These are phyloP conservation scores for Crematogaster levior DNA, from an alignment of 2,888 invertebrate species.

Conservation along the genomic window DNA sequence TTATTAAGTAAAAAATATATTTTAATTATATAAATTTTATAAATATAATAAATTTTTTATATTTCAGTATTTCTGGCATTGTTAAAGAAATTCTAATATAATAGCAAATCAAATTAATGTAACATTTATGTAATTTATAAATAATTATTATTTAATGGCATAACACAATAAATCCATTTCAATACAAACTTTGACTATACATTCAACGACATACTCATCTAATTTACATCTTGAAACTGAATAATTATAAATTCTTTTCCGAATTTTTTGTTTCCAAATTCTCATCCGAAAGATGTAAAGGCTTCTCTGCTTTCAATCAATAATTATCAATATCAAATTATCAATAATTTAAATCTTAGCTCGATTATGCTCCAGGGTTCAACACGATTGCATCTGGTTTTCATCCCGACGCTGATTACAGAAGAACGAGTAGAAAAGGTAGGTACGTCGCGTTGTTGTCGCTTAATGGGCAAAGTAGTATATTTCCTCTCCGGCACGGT, in stretches of 20 bases:
- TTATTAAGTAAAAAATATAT: neutral
- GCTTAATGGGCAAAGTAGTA: constrained; percentile 47
- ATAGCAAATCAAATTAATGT: neutral
- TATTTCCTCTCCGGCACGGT: constrained; percentile 34
- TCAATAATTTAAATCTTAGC: neutral
- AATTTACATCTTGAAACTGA: neutral
- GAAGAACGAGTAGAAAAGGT: constrained; percentile 21
- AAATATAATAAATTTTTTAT: neutral
- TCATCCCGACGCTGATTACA: constrained; percentile 23
- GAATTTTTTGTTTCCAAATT: neutral
- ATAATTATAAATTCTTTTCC: neutral
- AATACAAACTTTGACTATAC: neutral
- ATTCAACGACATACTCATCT: neutral
- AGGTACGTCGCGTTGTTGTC: constrained; percentile 23
- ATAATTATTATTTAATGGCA: neutral
- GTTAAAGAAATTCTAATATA: neutral
- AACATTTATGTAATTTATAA: neutral
- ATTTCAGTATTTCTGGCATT: neutral
- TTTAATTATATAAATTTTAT: too few relatives aligned
- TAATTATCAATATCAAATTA: neutral
- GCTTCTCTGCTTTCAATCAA: neutral
- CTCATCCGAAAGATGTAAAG: neutral
- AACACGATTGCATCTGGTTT: constrained; percentile 3
- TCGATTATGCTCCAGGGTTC: constrained; percentile 16
- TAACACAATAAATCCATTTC: neutral